A percentile compares a stretch with the other conserved stretches of the same genome.
Conservation (phyloP, 1,140 invertebrate species). For the Trinorchestia longiramus region DNA sequence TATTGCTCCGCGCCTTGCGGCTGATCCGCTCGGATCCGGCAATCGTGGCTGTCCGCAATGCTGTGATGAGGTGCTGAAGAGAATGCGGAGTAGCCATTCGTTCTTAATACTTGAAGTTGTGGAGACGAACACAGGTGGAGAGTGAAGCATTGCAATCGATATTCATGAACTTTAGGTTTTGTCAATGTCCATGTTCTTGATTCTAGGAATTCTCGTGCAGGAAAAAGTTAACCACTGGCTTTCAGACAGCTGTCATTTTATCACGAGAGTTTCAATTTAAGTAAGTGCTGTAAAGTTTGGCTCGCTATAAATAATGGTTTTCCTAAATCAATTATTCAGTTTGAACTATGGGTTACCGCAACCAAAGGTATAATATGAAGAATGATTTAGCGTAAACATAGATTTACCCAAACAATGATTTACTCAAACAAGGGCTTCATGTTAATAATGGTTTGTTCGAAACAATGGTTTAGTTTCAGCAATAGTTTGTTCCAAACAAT, state of each 20-base stretch:
- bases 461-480: too few species aligned
- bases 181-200: neutral
- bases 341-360: neutral
- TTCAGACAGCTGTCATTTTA: neutral
- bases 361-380: neutral
- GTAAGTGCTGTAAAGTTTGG: neutral
- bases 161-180: neutral
- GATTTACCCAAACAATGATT: too few species aligned
- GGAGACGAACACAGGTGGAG: neutral
- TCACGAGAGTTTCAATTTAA: neutral
- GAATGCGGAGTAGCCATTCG: neutral
- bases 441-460: too few species aligned
- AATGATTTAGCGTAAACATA: too few species aligned
- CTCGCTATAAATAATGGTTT: neutral
- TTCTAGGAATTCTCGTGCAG: neutral
- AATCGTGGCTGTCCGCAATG: conserved; percentile 14
- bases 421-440: too few species aligned
- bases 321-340: neutral
- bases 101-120: neutral
- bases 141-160: neutral
- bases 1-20: neutral
- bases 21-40: conserved; percentile 35
- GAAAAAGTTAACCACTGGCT: neutral
- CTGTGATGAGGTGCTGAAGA: neutral
- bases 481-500: too few species aligned